Conservation (phyloP, 2,113 vertebrate species). For the Verasper variegatus region DNA sequence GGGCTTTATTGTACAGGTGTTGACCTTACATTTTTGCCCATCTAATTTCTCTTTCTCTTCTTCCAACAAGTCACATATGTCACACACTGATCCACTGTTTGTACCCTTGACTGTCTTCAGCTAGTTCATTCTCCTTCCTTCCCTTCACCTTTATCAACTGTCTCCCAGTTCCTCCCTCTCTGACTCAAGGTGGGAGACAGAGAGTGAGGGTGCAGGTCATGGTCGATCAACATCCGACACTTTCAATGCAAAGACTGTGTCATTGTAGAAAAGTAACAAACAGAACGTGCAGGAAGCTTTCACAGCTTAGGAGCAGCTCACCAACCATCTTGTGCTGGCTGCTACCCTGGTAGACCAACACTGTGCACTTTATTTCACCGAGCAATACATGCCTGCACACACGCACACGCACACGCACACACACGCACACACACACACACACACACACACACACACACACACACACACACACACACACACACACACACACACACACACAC, state of each 20-base stretch:
- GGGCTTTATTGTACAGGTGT: neutral
- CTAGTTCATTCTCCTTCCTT: constrained; percentile 18
- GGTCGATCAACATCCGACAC: constrained; percentile 1
- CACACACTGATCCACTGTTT: neutral
- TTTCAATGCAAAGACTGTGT: neutral
- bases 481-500: neutral
- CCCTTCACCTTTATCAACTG: constrained; percentile 21
- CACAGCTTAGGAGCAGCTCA: neutral
- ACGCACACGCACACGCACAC: neutral
- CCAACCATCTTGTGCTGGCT: neutral
- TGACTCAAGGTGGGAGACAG: constrained; percentile 6
- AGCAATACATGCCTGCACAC: neutral
- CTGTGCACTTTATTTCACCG: too few species aligned
- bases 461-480: neutral
- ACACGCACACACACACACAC: constrained; percentile 6
- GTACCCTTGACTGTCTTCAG: neutral
- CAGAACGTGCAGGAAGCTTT: neutral
- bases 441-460: constrained; percentile 1
- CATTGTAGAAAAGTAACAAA: neutral
- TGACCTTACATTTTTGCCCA: neutral
- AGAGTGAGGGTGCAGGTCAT: neutral
- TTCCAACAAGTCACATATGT: neutral
- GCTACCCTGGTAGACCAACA: too few species aligned
- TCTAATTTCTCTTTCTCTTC: neutral
- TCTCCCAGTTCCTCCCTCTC: constrained; percentile 26